phyloP scores from a whole-genome alignment of 2,113 vertebrate genomes.

The Pangasianodon gigas region DNA sequence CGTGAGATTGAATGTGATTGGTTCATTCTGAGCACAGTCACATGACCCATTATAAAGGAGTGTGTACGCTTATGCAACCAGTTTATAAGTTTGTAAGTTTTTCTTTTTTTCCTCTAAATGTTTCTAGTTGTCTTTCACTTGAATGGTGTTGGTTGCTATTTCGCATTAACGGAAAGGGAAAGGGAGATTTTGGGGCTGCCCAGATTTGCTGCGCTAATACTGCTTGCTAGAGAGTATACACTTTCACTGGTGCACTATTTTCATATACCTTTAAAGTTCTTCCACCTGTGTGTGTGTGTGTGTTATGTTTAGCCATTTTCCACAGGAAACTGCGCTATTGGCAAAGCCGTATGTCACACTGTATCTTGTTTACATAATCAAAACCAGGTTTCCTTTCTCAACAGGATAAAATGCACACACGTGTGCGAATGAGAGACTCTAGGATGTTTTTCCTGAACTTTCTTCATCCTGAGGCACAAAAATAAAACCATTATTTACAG shows the following conservation, averaged over 20 bases:
- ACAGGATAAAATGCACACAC: neutral
- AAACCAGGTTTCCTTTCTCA: neutral
- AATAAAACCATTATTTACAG: neutral
- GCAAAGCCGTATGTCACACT: neutral
- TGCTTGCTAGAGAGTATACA: too few relatives aligned
- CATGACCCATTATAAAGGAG: too few relatives aligned
- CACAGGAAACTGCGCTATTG: neutral
- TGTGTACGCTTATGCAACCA: too few relatives aligned
- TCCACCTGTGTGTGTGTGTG: neutral
- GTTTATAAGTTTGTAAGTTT: too few relatives aligned
- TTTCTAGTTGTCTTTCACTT: too few relatives aligned
- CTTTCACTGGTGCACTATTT: neutral
- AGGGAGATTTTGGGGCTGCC: too few relatives aligned
- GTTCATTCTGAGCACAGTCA: too few relatives aligned
- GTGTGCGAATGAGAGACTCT: neutral
- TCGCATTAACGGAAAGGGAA: too few relatives aligned
- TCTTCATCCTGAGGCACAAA: neutral
- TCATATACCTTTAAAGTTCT: neutral
- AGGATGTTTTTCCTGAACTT: neutral
- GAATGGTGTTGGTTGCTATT: too few relatives aligned
- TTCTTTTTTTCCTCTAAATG: too few relatives aligned
- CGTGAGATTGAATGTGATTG: too few relatives aligned
- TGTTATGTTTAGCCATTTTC: neutral
- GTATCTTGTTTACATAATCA: neutral
- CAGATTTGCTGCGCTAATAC: neutral